Evolutionary conservation across 1,140 invertebrate genomes (phyloP).

Genomic region (Orussus abietinus): DNA sequence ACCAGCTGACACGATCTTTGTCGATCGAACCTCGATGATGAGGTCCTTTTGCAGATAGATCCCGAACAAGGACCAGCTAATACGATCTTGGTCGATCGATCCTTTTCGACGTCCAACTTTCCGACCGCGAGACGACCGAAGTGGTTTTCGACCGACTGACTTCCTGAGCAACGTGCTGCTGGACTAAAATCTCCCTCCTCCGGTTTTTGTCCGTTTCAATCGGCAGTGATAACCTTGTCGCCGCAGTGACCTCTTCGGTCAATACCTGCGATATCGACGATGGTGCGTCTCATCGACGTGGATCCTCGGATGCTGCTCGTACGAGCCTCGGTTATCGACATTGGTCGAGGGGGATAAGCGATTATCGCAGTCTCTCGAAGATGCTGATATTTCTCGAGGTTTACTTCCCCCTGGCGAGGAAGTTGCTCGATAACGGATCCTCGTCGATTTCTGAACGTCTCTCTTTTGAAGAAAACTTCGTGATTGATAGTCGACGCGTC

Average conservation of each 20-base stretch:
- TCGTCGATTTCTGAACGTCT: too few relatives aligned
- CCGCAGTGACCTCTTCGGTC: conserved; percentile 31
- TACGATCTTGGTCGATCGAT: conserved; percentile 11
- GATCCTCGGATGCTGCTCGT: conserved; percentile 1
- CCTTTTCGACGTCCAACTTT: background rate
- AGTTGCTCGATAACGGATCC: too few relatives aligned
- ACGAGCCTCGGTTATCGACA: background rate
- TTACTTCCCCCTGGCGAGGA: too few relatives aligned
- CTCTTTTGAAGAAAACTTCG: too few relatives aligned
- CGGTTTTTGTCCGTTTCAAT: conserved; percentile 29
- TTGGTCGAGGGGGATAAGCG: conserved; percentile 1
- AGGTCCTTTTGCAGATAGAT: background rate
- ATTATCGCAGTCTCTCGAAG: conserved; percentile 2
- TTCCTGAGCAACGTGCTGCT: conserved; percentile 29
- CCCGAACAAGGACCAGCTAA: background rate
- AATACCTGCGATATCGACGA: conserved; percentile 38
- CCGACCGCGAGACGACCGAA: conserved; percentile 13
- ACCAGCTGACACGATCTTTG: conserved; percentile 1
- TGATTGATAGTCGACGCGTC: too few relatives aligned
- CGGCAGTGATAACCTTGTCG: conserved; percentile 38
- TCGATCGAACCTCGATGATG: conserved; percentile 2
- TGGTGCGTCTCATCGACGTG: conserved; percentile 23
- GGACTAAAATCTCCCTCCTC: conserved; percentile 37
- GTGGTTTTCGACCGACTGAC: conserved; percentile 37
- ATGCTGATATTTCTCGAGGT: too few relatives aligned